Conservation (phyloP, 2,113 vertebrate species). For the Macquaria australasica region DNA sequence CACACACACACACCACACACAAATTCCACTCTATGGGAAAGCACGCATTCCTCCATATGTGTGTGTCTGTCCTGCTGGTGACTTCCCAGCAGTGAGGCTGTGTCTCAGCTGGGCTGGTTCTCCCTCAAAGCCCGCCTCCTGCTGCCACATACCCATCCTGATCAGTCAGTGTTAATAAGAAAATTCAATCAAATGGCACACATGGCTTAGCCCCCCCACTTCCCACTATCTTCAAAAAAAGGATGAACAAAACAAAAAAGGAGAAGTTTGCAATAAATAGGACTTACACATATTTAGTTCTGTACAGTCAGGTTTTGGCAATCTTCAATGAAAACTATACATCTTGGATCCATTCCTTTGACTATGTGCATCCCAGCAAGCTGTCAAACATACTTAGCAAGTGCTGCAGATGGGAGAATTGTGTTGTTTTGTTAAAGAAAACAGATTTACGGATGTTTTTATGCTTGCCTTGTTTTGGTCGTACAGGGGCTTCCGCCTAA, state of each 20-base stretch:
- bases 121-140: constrained; percentile 61
- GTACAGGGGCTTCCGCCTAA: constrained; percentile 63
- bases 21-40: constrained; percentile 36
- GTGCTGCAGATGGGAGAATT: constrained; percentile 17
- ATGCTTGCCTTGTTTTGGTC: constrained; percentile 64
- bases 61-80: constrained; percentile 56
- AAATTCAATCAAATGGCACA: constrained; percentile 66
- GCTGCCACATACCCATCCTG: constrained; percentile 63
- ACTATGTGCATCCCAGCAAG: constrained; percentile 3
- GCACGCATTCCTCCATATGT: constrained; percentile 54
- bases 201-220: constrained; percentile 24
- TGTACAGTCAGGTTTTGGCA: constrained; percentile 14
- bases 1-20: constrained; percentile 49
- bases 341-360: not conserved
- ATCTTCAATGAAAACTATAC: constrained; percentile 14
- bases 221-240: constrained; percentile 24
- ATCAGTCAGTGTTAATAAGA: constrained; percentile 71
- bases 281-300: constrained; percentile 8
- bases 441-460: constrained; percentile 52
- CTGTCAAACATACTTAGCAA: constrained; percentile 41
- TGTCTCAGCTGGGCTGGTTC: constrained; percentile 68
- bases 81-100: constrained; percentile 48
- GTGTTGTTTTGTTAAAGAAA: constrained; percentile 34
- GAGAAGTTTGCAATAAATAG: not conserved
- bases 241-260: constrained; percentile 24